Evolutionary conservation across 2,113 vertebrate genomes (phyloP).

Genomic region (Takifugu bimaculatus): DNA sequence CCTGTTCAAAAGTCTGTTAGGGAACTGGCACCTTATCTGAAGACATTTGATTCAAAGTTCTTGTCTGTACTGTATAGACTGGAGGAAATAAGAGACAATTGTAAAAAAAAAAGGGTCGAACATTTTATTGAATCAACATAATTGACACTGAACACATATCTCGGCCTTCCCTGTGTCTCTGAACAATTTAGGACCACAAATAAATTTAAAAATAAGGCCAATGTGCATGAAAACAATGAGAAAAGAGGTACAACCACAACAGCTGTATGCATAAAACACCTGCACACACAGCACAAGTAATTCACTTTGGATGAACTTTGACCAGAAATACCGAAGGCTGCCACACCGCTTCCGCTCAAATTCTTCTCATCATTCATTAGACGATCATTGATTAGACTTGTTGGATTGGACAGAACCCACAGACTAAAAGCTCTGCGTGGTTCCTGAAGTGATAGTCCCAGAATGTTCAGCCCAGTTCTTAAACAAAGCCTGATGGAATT

Average conservation of each 20-base stretch:
- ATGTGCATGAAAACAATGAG: slow-evolving; percentile 46
- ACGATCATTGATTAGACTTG: neutral
- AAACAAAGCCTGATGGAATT: neutral
- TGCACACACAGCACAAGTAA: slow-evolving; percentile 45
- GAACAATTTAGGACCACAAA: slow-evolving; percentile 59
- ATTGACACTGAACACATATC: slow-evolving; percentile 51
- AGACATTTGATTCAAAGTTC: too few species aligned
- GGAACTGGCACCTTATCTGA: too few species aligned
- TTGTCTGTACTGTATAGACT: too few species aligned
- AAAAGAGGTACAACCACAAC: slow-evolving; percentile 56
- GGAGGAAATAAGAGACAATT: neutral
- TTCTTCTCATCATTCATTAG: neutral
- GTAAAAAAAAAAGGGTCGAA: slow-evolving; percentile 20
- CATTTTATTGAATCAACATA: slow-evolving; percentile 64
- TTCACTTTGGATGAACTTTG: slow-evolving; percentile 37
- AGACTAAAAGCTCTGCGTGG: slow-evolving; percentile 12
- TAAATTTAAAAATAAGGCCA: slow-evolving; percentile 64
- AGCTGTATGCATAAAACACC: slow-evolving; percentile 48
- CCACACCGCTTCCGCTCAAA: slow-evolving; percentile 4
- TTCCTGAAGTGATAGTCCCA: neutral
- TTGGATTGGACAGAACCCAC: neutral
- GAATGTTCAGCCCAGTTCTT: neutral
- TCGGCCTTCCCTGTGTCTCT: slow-evolving; percentile 48
- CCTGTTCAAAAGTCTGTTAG: too few species aligned
- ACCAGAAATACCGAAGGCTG: neutral